These are phyloP conservation scores for Eupleurogrammus muticus DNA, from an alignment of 2,797 vertebrate genomes.

Conservation along the genomic window DNA sequence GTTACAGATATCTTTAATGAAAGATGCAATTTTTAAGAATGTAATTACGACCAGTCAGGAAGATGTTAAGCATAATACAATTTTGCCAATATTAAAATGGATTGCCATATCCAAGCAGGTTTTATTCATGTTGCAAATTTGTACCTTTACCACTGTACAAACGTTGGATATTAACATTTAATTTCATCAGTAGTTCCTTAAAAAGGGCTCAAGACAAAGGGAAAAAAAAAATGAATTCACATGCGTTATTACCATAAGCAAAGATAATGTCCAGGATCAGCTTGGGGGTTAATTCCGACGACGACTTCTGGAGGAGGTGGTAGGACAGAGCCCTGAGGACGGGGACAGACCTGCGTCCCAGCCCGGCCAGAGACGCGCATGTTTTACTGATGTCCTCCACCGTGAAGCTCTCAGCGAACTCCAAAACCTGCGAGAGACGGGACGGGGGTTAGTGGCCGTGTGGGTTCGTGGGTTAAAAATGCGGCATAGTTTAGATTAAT, in stretches of 20 bases:
- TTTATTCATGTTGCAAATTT: too few relatives aligned
- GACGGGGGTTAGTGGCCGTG: neutral
- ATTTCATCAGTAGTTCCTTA: neutral
- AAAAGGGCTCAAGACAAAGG: neutral
- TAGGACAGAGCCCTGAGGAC: slow-evolving; percentile 93
- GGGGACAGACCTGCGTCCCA: slow-evolving; percentile 86
- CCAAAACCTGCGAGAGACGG: slow-evolving; percentile 85
- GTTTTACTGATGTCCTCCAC: slow-evolving; percentile 86
- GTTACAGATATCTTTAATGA: too few relatives aligned
- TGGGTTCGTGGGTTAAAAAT: neutral
- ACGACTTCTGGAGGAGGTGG: slow-evolving; percentile 90
- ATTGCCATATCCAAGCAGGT: neutral
- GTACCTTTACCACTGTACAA: neutral
- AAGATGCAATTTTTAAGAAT: too few relatives aligned
- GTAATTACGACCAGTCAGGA: too few relatives aligned
- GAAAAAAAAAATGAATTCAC: too few relatives aligned
- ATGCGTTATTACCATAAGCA: slow-evolving; percentile 86
- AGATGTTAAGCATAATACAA: too few relatives aligned
- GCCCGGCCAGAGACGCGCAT: slow-evolving; percentile 81
- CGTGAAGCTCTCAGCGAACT: slow-evolving; percentile 87
- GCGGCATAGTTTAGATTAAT: neutral
- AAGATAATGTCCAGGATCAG: slow-evolving; percentile 88
- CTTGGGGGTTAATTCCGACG: slow-evolving; percentile 76
- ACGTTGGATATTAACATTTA: neutral
- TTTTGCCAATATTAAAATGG: too few relatives aligned